phyloP scores from a whole-genome alignment of 2,888 invertebrate genomes.

The Heliconius cydno region DNA sequence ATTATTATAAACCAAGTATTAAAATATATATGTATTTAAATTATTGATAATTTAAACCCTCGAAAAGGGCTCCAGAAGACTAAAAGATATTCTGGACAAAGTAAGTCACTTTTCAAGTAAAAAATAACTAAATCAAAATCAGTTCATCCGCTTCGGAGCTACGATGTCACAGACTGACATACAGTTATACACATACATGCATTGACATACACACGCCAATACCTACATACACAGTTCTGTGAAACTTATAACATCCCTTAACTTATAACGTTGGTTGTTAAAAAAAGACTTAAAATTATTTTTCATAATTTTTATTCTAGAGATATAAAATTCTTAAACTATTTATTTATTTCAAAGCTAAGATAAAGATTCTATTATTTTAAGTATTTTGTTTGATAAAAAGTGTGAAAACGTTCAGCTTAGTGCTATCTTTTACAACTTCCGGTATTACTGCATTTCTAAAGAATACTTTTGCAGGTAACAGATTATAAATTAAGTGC shows the following conservation, averaged over 20 bases:
- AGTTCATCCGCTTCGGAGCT: background rate
- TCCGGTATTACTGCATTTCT: slow-evolving; percentile 10
- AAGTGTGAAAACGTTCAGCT: slow-evolving; percentile 3
- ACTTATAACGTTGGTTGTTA: background rate
- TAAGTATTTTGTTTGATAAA: background rate
- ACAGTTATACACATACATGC: background rate
- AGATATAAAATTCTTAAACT: background rate
- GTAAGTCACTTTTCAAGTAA: background rate
- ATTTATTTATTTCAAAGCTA: background rate
- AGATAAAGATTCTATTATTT: slow-evolving; percentile 4
- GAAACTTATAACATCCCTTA: too few species aligned
- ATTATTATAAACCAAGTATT: background rate
- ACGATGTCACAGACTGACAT: background rate
- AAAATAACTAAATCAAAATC: background rate
- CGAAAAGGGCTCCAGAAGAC: too few species aligned
- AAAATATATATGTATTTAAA: background rate
- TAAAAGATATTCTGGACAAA: background rate
- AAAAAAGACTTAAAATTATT: background rate
- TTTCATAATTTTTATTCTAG: background rate
- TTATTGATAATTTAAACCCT: too few species aligned
- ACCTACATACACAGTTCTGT: too few species aligned
- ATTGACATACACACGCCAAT: too few species aligned
- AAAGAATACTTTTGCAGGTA: background rate
- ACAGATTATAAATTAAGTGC: background rate
- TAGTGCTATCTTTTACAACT: slow-evolving; percentile 6